Percentiles rank a stretch among this genome's conserved stretches.
These are phyloP conservation scores for Hydropotes inermis DNA, from an alignment of 2,113 vertebrate species.

Conservation along the genomic window DNA sequence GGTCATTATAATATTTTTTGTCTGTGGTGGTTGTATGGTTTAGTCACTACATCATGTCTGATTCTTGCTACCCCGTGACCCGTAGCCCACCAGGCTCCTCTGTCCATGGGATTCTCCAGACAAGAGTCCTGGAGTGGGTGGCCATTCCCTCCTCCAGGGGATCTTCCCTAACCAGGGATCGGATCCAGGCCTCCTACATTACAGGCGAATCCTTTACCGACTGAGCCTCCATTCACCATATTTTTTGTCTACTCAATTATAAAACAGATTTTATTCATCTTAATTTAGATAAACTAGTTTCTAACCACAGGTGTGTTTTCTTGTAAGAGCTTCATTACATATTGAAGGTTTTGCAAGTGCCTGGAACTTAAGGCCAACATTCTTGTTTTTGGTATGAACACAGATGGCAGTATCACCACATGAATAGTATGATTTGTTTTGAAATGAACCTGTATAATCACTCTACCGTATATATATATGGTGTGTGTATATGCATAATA, in stretches of 20 bases:
- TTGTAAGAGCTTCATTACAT: neutral
- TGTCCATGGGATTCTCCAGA: neutral
- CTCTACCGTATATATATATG: neutral
- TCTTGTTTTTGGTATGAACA: neutral
- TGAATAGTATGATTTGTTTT: too few relatives aligned
- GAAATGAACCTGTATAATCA: too few relatives aligned
- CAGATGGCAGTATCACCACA: too few relatives aligned
- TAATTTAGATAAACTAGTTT: constrained; percentile 34
- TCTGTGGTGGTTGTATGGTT: neutral
- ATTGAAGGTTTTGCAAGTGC: neutral
- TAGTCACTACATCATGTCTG: neutral
- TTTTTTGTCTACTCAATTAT: neutral
- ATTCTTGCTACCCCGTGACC: neutral
- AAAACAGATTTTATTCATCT: neutral
- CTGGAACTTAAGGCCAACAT: neutral
- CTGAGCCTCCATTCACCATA: neutral
- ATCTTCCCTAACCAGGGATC: neutral
- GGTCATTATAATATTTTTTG: neutral
- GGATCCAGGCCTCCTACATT: neutral
- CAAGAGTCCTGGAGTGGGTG: neutral
- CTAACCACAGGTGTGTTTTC: neutral
- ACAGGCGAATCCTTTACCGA: neutral
- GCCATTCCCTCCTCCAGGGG: neutral
- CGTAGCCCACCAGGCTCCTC: neutral
- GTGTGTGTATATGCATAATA: neutral